Base-by-base conservation (phyloP, 2,888 invertebrate species). In the Calliscelio sp. region DNA sequence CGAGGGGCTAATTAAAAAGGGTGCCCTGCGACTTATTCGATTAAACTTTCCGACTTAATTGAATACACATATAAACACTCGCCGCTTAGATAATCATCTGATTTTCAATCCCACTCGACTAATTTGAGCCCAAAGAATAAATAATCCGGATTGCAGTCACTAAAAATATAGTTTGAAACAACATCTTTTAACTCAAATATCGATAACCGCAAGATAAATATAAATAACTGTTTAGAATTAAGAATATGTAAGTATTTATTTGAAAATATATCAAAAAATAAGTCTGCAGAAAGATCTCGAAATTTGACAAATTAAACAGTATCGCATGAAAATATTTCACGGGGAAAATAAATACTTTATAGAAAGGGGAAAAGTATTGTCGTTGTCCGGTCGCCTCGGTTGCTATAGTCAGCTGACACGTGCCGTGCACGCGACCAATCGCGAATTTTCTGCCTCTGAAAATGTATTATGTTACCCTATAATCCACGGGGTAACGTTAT, bases 1-100 rank as follows among this genome's bases (percentile, higher is more conserved):
- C n/a, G n/a, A n/a, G n/a, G 88, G 90, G 90, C 90, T 90, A 89
- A 89, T 90, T 89, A 90, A 90, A 91, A 90, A 89, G 88, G 90
- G 91, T 89, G 86, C 86, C 81, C 85, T 81, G 71, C 85, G 85
- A 82, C 84, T 88, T 86, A 91, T 91, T 91, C 88, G 87, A 90
- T 91, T 90, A 89, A 66, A 81, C 85, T 85, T 85, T 85, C 44
- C 16, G 79, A 75, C 75, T 65, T 82, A 85, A 85, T 85, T 85
- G 78, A 74, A 82, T 85, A 46, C 70, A 71, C 63, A 66, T 46
- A 70, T 79, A 79, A 83, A 66, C 78, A 78, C 81, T 77, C 61
- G 25, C 32, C 38, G 66, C 51, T 81, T 63, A 84, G 84, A 84
- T 77, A 81, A 84, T 80, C 73, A 81, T 83, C 83, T 74, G 74